Percentiles rank a stretch among this genome's conserved stretches.
phyloP scores from a whole-genome alignment of 2,797 vertebrate species.

The Sebastes vulpes region DNA sequence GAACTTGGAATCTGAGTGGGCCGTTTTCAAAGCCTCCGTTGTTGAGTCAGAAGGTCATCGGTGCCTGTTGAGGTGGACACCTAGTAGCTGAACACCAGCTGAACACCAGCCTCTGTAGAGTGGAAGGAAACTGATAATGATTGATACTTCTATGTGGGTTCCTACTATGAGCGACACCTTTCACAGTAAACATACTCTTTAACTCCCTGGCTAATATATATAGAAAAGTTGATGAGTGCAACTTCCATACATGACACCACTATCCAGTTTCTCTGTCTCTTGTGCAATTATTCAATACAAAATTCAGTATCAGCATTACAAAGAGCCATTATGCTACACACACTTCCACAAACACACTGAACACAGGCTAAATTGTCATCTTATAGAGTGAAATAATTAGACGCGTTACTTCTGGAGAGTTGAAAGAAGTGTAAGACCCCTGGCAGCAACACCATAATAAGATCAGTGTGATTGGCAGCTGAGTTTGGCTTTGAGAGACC shows the following conservation, averaged over 20 bases:
- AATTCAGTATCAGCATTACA: neutral
- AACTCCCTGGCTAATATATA: neutral
- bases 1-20: neutral
- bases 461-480: constrained; percentile 24
- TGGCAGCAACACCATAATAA: neutral
- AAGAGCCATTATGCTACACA: neutral
- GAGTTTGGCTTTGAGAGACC: neutral
- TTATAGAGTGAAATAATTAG: neutral
- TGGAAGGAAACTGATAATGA: neutral
- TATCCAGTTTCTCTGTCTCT: neutral
- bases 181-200: neutral
- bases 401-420: neutral
- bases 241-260: neutral
- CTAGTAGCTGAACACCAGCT: neutral
- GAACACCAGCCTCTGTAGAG: too few species aligned
- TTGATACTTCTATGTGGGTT: neutral
- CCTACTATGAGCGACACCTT: neutral
- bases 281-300: neutral
- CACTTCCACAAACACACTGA: neutral
- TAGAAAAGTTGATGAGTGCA: neutral
- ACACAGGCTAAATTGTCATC: neutral
- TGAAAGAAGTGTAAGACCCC: too few species aligned
- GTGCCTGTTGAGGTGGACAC: neutral
- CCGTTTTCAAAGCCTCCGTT: neutral
- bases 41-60: neutral